Base-by-base conservation (phyloP, 2,888 invertebrate genomes). In the Ceriagrion tenellum region DNA sequence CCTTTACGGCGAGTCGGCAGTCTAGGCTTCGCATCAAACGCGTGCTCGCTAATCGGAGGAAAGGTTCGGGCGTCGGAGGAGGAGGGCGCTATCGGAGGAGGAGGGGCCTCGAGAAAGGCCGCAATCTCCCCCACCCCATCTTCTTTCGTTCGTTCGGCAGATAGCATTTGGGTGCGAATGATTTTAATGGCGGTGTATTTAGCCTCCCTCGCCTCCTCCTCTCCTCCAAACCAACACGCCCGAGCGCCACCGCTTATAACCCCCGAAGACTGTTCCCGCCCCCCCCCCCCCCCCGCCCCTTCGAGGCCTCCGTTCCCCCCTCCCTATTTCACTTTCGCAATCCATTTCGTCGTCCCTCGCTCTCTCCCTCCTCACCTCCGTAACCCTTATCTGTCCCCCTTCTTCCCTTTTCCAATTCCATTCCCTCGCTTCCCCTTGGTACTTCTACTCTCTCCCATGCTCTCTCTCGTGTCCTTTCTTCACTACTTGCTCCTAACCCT, bases 161-260 rank as follows among this genome's bases (percentile, higher is more conserved):
- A 81, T 30, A 81, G 81, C 81, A 16, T 81, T 81, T 35, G 35
- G 35, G 81, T 81, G 81, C 30, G 81, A 81, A 81, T 81, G 81
- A 81, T 81, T 81, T 81, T 35, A 81, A 81, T 81, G 81, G 81
- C 81, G 30, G 81, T 35, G 81, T 81, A 23, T 69, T 69, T 69
- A 81, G 35, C 81, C 4, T 35, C 30, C 81, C 0, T n/a, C 35
- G 81, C 81, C 81, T 26, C 59, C 59, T 20, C 20, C 12, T 16
- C 13, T 16, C 12, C 20, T n/a, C 81, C 30, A 81, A 81, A 81
- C 81, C 81, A 35, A 81, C 81, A 35, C 81, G 30, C 81, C 81
- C 81, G 16, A 35, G 35, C 74, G 74, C 74, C 30, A 35, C 12
- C 30, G 2, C 74, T 35, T 0, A 30, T 13, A 81, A 81, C 35